Percentiles rank a stretch among this genome's conserved stretches.
Conservation (phyloP, 1,140 invertebrate species). For the Pogonomyrmex barbatus region DNA sequence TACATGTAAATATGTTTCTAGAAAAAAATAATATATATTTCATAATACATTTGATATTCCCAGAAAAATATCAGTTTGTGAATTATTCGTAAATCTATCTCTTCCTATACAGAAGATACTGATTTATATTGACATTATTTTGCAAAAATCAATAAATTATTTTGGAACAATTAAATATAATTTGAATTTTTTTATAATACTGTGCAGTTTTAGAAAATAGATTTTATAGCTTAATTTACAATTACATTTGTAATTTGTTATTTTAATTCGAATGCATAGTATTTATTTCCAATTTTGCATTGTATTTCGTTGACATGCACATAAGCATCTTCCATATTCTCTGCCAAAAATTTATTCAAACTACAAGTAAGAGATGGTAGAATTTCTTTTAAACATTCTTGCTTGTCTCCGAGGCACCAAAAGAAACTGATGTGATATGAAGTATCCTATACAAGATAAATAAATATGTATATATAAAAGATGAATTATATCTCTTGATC, state of each 20-base stretch:
- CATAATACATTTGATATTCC: neutral
- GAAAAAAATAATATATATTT: constrained; percentile 5
- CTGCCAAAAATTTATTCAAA: constrained; percentile 82
- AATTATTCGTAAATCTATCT: neutral
- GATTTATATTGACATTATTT: neutral
- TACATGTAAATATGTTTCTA: neutral
- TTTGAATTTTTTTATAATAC: neutral
- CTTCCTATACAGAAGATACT: too few relatives aligned
- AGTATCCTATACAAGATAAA: constrained; percentile 87
- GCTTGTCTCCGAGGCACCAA: constrained; percentile 89
- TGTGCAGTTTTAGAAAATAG: neutral
- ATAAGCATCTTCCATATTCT: constrained; percentile 76
- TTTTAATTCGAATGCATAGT: constrained; percentile 79
- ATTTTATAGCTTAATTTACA: neutral
- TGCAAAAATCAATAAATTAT: neutral
- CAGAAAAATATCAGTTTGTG: neutral
- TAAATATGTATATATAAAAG: constrained; percentile 26
- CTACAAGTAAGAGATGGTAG: constrained; percentile 82
- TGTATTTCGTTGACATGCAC: constrained; percentile 79
- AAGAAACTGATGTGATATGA: constrained; percentile 91
- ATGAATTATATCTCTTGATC: neutral
- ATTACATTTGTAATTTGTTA: constrained; percentile 50
- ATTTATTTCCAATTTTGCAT: constrained; percentile 86
- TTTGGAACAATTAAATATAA: neutral
- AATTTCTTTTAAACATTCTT: constrained; percentile 83